phyloP scores from a whole-genome alignment of 1,140 invertebrate genomes.

The Brachionus koreanus region DNA sequence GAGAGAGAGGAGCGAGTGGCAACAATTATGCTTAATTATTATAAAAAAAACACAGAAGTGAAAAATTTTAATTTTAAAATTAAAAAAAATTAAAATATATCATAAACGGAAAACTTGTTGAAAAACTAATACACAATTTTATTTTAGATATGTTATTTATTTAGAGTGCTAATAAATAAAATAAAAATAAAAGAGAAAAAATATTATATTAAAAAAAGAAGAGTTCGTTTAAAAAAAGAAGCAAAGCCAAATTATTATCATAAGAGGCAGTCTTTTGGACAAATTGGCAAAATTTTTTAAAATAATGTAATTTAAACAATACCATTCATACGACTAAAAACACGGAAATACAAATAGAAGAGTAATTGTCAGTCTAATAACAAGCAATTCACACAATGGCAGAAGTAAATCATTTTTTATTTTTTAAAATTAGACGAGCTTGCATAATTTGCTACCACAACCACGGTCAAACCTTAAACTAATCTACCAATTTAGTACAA shows the following conservation, averaged over 20 bases:
- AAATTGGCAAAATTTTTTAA: conserved; percentile 3
- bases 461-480: too few species aligned
- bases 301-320: conserved; percentile 25
- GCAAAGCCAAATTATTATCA: not conserved
- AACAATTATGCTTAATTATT: conserved; percentile 26
- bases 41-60: conserved; percentile 17
- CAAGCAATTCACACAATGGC: not conserved
- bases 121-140: not conserved
- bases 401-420: not conserved
- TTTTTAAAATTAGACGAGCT: not conserved
- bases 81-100: conserved; percentile 8
- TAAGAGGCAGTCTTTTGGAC: not conserved
- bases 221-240: not conserved
- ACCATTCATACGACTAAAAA: not conserved
- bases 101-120: not conserved
- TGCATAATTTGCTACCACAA: not conserved
- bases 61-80: conserved; percentile 32
- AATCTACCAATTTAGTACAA: too few species aligned
- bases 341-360: not conserved
- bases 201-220: too few species aligned
- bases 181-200: too few species aligned
- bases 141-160: not conserved
- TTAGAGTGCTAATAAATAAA: not conserved
- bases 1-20: not conserved
- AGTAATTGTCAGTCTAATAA: not conserved